Conservation (phyloP, 2,888 invertebrate genomes). For the Anarsia innoxiella region DNA sequence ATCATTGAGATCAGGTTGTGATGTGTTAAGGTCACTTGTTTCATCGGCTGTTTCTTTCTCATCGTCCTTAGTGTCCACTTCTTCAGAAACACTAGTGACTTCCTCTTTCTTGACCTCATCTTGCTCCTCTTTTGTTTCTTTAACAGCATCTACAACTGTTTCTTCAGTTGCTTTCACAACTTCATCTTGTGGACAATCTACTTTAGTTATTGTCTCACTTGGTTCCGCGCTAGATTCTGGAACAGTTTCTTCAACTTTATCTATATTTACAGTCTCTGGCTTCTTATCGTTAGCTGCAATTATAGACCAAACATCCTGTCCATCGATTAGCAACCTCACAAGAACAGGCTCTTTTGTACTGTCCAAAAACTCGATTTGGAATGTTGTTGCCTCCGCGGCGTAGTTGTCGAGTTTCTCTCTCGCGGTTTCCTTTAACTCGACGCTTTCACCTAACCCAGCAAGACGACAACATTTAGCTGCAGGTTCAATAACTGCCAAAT, state of each 20-base stretch:
- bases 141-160: background rate
- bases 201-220: too few species aligned
- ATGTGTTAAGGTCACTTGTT: conserved; percentile 28
- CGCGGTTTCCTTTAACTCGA: conserved; percentile 52
- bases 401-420: conserved; percentile 51
- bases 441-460: conserved; percentile 57
- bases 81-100: background rate
- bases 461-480: conserved; percentile 79
- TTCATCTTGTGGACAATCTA: background rate
- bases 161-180: background rate
- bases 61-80: conserved; percentile 5
- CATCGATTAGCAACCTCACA: too few species aligned
- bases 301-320: too few species aligned
- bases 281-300: background rate
- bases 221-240: too few species aligned
- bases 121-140: background rate
- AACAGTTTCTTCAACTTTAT: background rate
- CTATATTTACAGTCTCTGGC: too few species aligned
- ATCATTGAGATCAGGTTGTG: conserved; percentile 49
- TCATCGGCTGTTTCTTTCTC: conserved; percentile 17
- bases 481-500: conserved; percentile 71
- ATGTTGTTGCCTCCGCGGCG: conserved; percentile 45
- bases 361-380: conserved; percentile 77
- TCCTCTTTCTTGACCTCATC: background rate
- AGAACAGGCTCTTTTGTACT: conserved; percentile 73